These are phyloP conservation scores for Folsomia manolachei DNA, from an alignment of 2,888 invertebrate genomes.

Conservation along the genomic window DNA sequence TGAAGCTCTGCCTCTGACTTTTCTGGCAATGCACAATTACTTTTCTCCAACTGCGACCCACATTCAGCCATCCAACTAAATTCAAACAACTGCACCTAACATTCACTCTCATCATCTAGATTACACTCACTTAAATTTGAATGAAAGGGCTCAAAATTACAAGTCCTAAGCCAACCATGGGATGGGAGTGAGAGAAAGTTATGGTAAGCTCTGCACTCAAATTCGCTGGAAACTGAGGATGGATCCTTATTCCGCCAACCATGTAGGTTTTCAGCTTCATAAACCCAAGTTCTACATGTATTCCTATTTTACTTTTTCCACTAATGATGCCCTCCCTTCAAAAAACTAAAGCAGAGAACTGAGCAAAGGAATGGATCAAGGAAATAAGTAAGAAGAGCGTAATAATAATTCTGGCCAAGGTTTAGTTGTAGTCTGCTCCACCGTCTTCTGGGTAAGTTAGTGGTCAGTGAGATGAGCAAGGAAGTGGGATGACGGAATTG, in stretches of 20 bases:
- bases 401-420: slow-evolving; percentile 27
- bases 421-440: not conserved
- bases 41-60: not conserved
- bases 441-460: slow-evolving; percentile 12
- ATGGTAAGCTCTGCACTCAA: not conserved
- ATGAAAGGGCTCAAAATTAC: not conserved
- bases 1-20: not conserved
- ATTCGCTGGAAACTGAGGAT: too few species aligned
- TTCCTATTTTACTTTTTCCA: too few species aligned
- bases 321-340: too few species aligned
- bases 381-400: slow-evolving; percentile 22
- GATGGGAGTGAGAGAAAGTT: not conserved
- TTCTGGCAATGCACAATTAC: not conserved
- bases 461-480: slow-evolving; percentile 27
- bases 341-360: too few species aligned
- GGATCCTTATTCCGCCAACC: too few species aligned
- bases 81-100: too few species aligned
- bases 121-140: not conserved
- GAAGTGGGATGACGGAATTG: slow-evolving; percentile 27
- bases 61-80: not conserved
- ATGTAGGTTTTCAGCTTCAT: too few species aligned
- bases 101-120: not conserved
- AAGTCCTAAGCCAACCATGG: slow-evolving; percentile 11
- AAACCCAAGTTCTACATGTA: too few species aligned
- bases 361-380: too few species aligned